Evolutionary conservation across 2,113 vertebrate species (phyloP).

Genomic region (Chloroceryle aenea): DNA sequence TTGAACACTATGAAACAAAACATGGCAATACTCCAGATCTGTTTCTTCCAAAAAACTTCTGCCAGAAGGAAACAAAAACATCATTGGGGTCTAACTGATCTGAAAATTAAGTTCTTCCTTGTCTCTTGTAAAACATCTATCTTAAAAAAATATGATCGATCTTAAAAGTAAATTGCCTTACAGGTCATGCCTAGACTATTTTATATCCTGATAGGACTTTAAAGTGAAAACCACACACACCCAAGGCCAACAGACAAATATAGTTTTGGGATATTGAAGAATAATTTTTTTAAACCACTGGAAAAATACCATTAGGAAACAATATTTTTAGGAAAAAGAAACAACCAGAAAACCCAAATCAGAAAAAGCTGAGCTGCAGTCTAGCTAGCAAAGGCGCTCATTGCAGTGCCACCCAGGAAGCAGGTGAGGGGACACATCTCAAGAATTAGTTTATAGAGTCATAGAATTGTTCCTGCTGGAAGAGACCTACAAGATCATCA

Average conservation of each 20-base stretch:
- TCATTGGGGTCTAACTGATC: not conserved
- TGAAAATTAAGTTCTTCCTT: not conserved
- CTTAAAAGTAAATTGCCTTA: not conserved
- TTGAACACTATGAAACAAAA: rapidly evolving
- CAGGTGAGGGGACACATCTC: not conserved
- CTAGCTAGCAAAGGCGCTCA: not conserved
- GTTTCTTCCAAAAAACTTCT: not conserved
- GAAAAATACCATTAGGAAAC: not conserved
- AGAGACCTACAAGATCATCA: no score
- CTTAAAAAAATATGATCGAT: not conserved
- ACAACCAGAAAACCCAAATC: not conserved
- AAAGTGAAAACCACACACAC: not conserved
- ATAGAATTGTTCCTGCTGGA: no score
- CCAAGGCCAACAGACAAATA: not conserved
- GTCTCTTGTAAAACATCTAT: not conserved
- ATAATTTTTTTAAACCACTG: not conserved
- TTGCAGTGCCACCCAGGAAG: not conserved
- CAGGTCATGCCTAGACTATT: not conserved
- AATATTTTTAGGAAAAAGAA: not conserved
- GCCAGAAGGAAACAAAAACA: not conserved
- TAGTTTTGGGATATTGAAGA: not conserved
- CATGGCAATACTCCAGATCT: not conserved
- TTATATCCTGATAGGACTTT: not conserved
- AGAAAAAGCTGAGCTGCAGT: not conserved
- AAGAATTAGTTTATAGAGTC: not conserved